These are phyloP conservation scores for Brachionus paranguensis DNA, from an alignment of 1,140 invertebrate genomes.

Conservation along the genomic window DNA sequence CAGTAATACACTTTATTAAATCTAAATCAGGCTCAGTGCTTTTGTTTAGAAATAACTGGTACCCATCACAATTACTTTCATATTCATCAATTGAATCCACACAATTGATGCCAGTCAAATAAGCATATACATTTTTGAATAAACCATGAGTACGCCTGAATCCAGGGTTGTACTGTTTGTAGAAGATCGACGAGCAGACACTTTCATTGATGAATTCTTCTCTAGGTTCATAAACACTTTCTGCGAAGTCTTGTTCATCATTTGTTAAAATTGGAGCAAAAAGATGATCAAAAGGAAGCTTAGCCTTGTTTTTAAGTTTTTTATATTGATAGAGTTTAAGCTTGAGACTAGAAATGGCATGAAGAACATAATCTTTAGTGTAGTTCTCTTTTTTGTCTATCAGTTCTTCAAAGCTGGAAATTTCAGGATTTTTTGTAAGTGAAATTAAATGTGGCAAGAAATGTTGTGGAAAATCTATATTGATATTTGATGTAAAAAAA, in stretches of 20 bases:
- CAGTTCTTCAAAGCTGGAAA: not conserved
- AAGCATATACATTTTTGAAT: not conserved
- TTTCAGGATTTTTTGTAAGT: not conserved
- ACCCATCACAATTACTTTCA: not conserved
- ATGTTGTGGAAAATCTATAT: not conserved
- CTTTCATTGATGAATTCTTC: slow-evolving; percentile 12
- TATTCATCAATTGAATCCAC: not conserved
- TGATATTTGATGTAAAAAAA: not conserved
- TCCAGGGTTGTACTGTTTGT: not conserved
- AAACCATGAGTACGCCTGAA: not conserved
- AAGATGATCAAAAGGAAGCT: not conserved
- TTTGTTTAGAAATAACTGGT: not conserved
- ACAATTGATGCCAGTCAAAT: not conserved
- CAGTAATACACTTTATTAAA: not conserved
- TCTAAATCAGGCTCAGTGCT: not conserved
- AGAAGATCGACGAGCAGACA: not conserved
- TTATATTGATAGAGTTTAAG: not conserved
- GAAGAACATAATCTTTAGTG: not conserved
- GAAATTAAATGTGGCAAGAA: not conserved
- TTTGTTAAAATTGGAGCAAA: not conserved
- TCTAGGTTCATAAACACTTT: not conserved
- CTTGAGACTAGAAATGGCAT: not conserved
- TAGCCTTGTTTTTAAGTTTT: not conserved
- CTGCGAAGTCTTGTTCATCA: not conserved
- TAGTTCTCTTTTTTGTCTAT: not conserved